phyloP scores from a whole-genome alignment of 2,113 vertebrate species.

The Anarrhichthys ocellatus region DNA sequence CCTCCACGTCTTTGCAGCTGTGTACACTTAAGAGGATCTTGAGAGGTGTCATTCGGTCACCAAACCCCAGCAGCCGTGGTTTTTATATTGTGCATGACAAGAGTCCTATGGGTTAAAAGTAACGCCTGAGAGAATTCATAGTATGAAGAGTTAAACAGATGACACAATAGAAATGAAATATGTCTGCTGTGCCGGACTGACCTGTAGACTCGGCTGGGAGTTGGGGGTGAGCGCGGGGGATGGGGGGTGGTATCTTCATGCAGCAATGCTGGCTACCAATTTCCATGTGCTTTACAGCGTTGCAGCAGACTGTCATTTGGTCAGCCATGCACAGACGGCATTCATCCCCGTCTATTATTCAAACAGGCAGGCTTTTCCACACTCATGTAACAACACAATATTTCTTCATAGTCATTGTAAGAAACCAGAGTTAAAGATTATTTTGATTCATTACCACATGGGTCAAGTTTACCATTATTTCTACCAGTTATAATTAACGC shows the following conservation, averaged over 20 bases:
- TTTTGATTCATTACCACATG: neutral
- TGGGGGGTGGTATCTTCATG: conserved; percentile 15
- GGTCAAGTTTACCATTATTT: neutral
- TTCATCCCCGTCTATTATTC: conserved; percentile 15
- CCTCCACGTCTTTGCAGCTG: conserved; percentile 64
- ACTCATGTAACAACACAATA: neutral
- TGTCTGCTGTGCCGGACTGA: conserved; percentile 61
- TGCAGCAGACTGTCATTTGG: conserved; percentile 17
- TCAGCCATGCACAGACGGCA: conserved; percentile 26
- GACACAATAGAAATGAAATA: conserved; percentile 75
- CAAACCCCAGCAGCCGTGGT: conserved; percentile 46
- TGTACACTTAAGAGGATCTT: conserved; percentile 53
- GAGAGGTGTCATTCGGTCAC: conserved; percentile 44
- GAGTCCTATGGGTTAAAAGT: conserved; percentile 62
- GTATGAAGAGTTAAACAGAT: conserved; percentile 81
- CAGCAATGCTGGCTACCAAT: conserved; percentile 53
- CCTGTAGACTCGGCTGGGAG: conserved; percentile 25
- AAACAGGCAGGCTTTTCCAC: neutral
- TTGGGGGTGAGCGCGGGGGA: neutral
- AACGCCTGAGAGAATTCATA: conserved; percentile 47
- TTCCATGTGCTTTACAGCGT: conserved; percentile 59
- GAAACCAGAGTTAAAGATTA: neutral
- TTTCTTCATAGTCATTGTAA: neutral
- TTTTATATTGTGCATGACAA: conserved; percentile 56
- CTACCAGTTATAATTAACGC: neutral